Evolutionary conservation across 2,888 invertebrate species (phyloP), one percentile per base, ranked within the genome.

Genomic region (Drosophila meridionalis): DNA sequence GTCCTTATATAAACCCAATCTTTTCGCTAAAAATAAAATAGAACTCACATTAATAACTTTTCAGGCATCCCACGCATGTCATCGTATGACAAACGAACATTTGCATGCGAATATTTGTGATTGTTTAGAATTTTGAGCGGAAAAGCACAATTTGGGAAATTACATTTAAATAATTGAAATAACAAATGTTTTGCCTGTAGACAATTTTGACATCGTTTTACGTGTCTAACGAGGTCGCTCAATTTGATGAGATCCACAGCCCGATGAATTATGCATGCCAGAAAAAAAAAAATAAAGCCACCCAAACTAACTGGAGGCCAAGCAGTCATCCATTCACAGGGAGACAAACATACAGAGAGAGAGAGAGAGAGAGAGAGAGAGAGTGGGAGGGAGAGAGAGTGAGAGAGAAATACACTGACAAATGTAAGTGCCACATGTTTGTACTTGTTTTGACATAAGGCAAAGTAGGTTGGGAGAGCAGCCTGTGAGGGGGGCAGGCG

Each of bases 101-200:
- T 38, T 69, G 59, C 52, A 43, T 34, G 36, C 11, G 30, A 34
- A 28, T 67, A 74, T 63, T 47, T 62, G 47, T 48, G 65, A 61
- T 68, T 73, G 55, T 52, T 64, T 62, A 20, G 68, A 62, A 65
- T 65, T 68, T 61, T 47, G 59, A 65, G 60, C 58, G 70, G 69
- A 61, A 75, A 67, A 63, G 78, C 67, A 78, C 87, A 79, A 84
- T 84, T 89, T 83, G 74, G 42, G 56, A 84, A 89, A 85, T 85
- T 87, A 89, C 88, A 80, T 89, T 73, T 89, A 79, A 89, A 85
- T 85, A 85, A 85, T 85, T 84, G 82, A 85, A 87, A 84, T 73
- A 80, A 89, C 85, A 85, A 85, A 85, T 85, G 90, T 76, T 79
- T 70, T 60, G 73, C 58, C 70, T 61, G 71, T 82, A 74, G 76